Conservation (phyloP, 2,888 invertebrate genomes). For the Calameuta pallipes region DNA sequence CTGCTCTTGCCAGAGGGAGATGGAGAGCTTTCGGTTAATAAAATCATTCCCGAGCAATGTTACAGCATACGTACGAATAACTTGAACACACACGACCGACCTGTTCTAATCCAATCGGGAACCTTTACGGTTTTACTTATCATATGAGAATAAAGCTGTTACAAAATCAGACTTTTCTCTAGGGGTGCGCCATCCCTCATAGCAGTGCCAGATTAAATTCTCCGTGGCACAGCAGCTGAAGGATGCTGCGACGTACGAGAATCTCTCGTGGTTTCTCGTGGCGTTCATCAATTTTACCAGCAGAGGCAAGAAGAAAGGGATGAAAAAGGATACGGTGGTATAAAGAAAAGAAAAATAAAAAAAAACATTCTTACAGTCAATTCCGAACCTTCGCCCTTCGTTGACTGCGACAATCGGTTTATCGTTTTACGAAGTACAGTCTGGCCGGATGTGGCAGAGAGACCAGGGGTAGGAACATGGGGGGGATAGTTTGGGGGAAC, state of each 20-base stretch:
- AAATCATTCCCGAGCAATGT: background rate
- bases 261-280: background rate
- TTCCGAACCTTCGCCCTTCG: slow-evolving; percentile 21
- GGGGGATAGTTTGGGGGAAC: background rate
- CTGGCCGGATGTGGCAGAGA: background rate
- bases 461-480: background rate
- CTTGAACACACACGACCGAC: background rate
- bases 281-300: background rate
- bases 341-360: background rate
- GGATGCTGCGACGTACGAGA: background rate
- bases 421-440: slow-evolving; percentile 28
- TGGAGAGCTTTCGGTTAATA: background rate
- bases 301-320: slow-evolving; percentile 6
- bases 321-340: background rate
- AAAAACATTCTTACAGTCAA: background rate
- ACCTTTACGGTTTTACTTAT: background rate
- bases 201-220: background rate
- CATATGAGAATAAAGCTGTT: background rate
- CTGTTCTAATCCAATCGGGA: background rate
- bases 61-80: background rate
- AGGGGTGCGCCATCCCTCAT: background rate
- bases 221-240: background rate
- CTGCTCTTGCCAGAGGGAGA: background rate
- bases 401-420: slow-evolving; percentile 45
- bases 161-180: background rate